Evolutionary conservation across 2,888 invertebrate species (phyloP).

Genomic region (Pogonocherus hispidulus): DNA sequence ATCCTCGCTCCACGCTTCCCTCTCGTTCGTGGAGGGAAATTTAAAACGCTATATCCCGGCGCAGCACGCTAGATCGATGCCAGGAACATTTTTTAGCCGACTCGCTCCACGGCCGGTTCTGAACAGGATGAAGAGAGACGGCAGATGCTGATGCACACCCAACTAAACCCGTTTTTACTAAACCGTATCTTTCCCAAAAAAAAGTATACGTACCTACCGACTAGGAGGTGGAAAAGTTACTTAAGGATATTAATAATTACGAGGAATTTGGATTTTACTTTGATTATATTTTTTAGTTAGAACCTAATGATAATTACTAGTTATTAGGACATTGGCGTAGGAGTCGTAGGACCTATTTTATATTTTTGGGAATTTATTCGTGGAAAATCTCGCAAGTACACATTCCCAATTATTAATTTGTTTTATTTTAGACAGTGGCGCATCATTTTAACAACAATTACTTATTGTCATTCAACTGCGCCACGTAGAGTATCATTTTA

Average conservation of each 20-base stretch:
- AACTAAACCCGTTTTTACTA: constrained; percentile 32
- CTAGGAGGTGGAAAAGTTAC: not conserved
- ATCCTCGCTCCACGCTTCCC: not conserved
- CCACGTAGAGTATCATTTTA: no score
- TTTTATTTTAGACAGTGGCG: no score
- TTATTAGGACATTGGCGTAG: no score
- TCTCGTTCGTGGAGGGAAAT: constrained; percentile 27
- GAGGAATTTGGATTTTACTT: not conserved
- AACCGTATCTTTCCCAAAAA: constrained; percentile 23
- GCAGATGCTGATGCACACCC: constrained; percentile 23
- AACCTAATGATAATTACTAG: no score
- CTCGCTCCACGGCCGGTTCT: constrained; percentile 24
- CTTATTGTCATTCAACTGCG: no score
- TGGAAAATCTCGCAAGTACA: no score
- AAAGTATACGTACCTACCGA: not conserved
- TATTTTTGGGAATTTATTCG: no score
- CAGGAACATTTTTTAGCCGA: constrained; percentile 24
- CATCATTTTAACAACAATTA: no score
- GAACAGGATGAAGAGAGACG: constrained; percentile 39
- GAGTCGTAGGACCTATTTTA: no score
- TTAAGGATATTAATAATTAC: not conserved
- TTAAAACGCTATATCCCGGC: constrained; percentile 14
- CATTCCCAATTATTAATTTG: no score
- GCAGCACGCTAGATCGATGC: constrained; percentile 22
- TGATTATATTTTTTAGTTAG: no score